Evolutionary conservation across 2,113 vertebrate genomes (phyloP).

Genomic region (Orthonyx spaldingii): DNA sequence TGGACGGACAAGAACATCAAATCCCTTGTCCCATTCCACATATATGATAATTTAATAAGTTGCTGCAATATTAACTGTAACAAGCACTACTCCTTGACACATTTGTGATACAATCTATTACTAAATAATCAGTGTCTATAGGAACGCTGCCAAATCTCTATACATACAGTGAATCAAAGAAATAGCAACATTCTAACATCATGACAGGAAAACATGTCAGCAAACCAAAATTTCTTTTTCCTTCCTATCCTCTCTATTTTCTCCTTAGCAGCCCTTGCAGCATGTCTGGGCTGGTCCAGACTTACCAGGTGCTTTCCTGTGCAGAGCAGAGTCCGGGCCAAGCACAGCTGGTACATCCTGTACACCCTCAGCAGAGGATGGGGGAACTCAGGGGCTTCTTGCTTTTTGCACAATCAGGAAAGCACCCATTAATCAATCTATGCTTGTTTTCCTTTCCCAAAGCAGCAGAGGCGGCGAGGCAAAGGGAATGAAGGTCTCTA

Average conservation of each 20-base stretch:
- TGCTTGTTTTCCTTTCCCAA: neutral
- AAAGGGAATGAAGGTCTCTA: slow-evolving; percentile 76
- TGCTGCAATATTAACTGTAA: neutral
- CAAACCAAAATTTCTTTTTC: neutral
- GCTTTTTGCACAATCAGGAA: neutral
- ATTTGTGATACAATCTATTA: neutral
- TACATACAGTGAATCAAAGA: neutral
- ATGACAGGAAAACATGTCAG: neutral
- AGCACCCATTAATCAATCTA: neutral
- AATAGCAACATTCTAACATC: neutral
- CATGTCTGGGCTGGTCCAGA: neutral
- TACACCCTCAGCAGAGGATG: neutral
- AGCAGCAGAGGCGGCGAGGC: slow-evolving; percentile 71
- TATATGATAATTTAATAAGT: neutral
- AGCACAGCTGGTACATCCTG: neutral
- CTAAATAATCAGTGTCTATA: neutral
- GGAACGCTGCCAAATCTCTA: neutral
- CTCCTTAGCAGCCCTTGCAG: neutral
- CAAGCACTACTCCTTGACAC: neutral
- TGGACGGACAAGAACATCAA: neutral
- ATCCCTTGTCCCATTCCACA: neutral
- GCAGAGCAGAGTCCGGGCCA: neutral
- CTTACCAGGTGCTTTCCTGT: neutral
- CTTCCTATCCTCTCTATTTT: neutral
- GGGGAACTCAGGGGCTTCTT: neutral